phyloP scores from a whole-genome alignment of 2,797 vertebrate species.

The Hydrolagus colliei region DNA sequence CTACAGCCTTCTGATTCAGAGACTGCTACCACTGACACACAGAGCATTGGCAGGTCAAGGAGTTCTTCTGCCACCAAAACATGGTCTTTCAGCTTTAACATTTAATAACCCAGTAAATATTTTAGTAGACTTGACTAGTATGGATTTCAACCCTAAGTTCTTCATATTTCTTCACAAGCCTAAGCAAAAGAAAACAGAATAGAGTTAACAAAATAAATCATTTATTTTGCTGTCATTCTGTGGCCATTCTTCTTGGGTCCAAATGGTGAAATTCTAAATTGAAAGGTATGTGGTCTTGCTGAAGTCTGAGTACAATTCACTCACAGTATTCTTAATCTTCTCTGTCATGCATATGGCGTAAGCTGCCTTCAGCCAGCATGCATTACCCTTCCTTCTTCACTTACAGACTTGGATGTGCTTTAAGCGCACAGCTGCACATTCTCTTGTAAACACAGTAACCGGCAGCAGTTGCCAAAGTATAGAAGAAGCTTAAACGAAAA shows the following conservation, averaged over 20 bases:
- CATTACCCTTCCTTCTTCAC: constrained; percentile 17
- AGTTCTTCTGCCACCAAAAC: no score
- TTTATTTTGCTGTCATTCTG: background rate
- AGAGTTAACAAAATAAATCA: background rate
- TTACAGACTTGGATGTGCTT: constrained; percentile 15
- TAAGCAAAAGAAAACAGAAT: background rate
- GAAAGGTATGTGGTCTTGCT: background rate
- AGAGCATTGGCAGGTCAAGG: no score
- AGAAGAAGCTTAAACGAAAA: background rate
- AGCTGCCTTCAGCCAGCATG: constrained; percentile 1
- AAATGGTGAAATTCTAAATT: background rate
- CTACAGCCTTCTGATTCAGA: no score
- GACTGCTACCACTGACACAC: no score
- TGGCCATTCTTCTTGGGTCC: background rate
- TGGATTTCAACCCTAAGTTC: background rate
- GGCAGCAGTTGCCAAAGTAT: constrained; percentile 26
- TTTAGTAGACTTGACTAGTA: background rate
- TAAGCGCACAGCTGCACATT: constrained; percentile 25
- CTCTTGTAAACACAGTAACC: constrained; percentile 30
- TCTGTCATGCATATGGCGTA: constrained; percentile 24
- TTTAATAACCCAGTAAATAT: no score
- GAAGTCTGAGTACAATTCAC: constrained; percentile 17
- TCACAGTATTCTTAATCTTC: constrained; percentile 20
- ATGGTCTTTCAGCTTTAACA: background rate
- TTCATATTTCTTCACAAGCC: no score